A percentile compares a stretch with the other conserved stretches of the same genome.
Conservation (phyloP, 1,140 invertebrate genomes). For the Harlomillsia oculata region DNA sequence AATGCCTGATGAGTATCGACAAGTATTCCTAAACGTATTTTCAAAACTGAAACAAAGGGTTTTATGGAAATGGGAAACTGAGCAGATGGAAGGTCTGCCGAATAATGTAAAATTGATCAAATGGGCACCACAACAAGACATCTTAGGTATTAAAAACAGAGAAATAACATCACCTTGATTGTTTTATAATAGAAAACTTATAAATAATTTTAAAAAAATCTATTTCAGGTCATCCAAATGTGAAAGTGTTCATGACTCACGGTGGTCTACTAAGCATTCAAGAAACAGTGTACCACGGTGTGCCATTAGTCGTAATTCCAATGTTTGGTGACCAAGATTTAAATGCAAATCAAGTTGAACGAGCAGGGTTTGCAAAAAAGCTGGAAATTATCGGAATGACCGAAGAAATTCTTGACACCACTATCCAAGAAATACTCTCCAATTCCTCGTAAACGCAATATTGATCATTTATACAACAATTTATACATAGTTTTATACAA, state of each 20-base stretch:
- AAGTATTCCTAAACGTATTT: constrained; percentile 57
- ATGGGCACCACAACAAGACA: constrained; percentile 18
- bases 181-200: constrained; percentile 19
- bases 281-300: constrained; percentile 11
- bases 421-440: too few species aligned
- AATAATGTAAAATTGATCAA: constrained; percentile 14
- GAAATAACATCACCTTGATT: constrained; percentile 47
- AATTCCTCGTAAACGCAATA: too few species aligned
- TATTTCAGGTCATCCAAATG: constrained; percentile 25
- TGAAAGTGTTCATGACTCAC: constrained; percentile 16
- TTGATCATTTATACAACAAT: too few species aligned
- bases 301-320: constrained; percentile 9
- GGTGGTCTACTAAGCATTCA: constrained; percentile 15
- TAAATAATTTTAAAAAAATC: too few species aligned
- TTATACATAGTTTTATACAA: too few species aligned
- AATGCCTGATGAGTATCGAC: constrained; percentile 58
- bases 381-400: constrained; percentile 17
- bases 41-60: constrained; percentile 45
- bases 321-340: constrained; percentile 21
- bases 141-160: constrained; percentile 24
- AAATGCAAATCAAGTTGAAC: constrained; percentile 14
- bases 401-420: constrained; percentile 12
- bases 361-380: constrained; percentile 8
- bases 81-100: constrained; percentile 35
- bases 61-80: constrained; percentile 39